Percentiles rank a stretch among this genome's conserved stretches.
phyloP scores from a whole-genome alignment of 1,140 invertebrate genomes.

The Cryptotermes secundus region DNA sequence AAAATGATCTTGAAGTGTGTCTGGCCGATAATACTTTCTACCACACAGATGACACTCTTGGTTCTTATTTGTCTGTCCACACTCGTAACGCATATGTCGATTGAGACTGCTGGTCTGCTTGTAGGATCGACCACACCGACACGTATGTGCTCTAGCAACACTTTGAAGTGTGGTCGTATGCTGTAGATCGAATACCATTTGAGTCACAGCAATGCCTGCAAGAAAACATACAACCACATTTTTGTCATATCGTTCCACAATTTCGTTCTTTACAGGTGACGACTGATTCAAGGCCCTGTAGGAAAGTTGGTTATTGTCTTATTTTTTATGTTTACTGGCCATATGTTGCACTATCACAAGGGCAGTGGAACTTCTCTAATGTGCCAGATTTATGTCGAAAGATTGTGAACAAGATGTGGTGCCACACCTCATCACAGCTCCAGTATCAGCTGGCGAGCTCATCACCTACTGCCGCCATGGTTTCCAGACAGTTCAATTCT shows the following conservation, averaged over 20 bases:
- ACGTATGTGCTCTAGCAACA: not conserved
- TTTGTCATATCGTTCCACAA: not conserved
- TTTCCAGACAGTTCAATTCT: too few species aligned
- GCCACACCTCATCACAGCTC: too few species aligned
- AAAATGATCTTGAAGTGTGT: slow-evolving; percentile 44
- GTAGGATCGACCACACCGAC: slow-evolving; percentile 46
- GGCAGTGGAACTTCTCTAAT: too few species aligned
- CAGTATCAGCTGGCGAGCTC: too few species aligned
- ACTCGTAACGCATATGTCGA: slow-evolving; percentile 56
- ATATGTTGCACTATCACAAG: too few species aligned
- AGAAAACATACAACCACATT: not conserved
- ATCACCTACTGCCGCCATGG: too few species aligned
- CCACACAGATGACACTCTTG: slow-evolving; percentile 42
- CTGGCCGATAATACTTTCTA: slow-evolving; percentile 43
- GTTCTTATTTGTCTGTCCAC: slow-evolving; percentile 43
- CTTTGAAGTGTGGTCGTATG: not conserved
- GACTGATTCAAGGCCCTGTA: too few species aligned
- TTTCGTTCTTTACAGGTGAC: too few species aligned
- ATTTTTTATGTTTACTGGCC: too few species aligned
- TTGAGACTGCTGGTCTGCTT: slow-evolving; percentile 48
- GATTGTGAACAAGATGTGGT: too few species aligned
- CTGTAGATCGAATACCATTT: not conserved
- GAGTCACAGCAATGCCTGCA: not conserved
- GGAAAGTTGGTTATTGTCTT: too few species aligned
- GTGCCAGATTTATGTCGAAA: too few species aligned